phyloP scores from a whole-genome alignment of 2,797 vertebrate species.

The Petrocephalus sullivani region DNA sequence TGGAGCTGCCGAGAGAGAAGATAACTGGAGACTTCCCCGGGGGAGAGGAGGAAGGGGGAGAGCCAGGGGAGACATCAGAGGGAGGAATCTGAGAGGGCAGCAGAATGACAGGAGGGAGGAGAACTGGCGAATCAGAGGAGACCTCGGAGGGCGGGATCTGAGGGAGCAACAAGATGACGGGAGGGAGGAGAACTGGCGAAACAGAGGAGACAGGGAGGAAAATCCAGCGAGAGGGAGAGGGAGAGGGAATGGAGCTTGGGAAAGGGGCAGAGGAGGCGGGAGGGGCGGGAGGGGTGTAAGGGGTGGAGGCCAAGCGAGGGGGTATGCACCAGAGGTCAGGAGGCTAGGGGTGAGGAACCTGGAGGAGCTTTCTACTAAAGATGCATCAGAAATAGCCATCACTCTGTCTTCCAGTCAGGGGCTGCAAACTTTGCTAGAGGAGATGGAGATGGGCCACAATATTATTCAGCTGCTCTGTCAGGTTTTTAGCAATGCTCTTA shows the following conservation, averaged over 20 bases:
- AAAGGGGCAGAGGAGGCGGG: conserved; percentile 7
- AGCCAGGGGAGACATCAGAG: not conserved
- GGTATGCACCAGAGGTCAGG: conserved; percentile 35
- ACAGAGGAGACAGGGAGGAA: not conserved
- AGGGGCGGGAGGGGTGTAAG: conserved; percentile 4
- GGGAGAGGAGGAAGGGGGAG: conserved; percentile 13
- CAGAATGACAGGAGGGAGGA: not conserved
- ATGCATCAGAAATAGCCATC: conserved; percentile 73
- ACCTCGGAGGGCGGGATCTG: not conserved
- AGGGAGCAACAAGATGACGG: not conserved
- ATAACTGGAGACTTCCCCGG: conserved; percentile 15
- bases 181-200: not conserved
- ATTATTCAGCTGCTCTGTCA: conserved; percentile 74
- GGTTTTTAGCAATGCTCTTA: conserved; percentile 74
- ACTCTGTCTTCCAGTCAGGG: conserved; percentile 64
- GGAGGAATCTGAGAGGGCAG: not conserved
- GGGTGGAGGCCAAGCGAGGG: conserved; percentile 18
- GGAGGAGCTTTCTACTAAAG: conserved; percentile 69
- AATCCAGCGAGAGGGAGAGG: not conserved
- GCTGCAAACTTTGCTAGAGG: conserved; percentile 60
- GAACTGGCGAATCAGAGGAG: not conserved
- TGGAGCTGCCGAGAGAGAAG: conserved; percentile 27
- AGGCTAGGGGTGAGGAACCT: conserved; percentile 68
- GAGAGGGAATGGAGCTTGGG: not conserved
- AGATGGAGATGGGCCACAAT: conserved; percentile 57